Percentiles rank a stretch among this genome's conserved stretches.
Conservation (phyloP, 2,113 vertebrate species). For the Speoplatyrhinus poulsoni region DNA sequence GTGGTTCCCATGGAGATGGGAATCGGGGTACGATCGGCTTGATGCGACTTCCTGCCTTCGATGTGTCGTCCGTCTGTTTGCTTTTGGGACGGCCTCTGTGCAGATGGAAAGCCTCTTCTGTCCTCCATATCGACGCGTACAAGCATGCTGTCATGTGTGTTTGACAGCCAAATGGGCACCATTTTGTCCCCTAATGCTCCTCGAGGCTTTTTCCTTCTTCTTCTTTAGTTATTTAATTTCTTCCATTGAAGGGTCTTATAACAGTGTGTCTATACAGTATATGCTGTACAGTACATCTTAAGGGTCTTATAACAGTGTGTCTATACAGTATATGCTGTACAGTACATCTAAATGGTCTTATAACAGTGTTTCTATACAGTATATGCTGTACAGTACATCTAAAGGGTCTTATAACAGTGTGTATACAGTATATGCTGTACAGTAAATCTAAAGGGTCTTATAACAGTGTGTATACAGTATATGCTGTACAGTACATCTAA, state of each 20-base stretch:
- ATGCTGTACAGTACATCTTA: background rate
- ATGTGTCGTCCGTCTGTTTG: conserved; percentile 45
- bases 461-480: no score
- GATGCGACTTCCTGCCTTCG: conserved; percentile 34
- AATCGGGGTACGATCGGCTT: conserved; percentile 50
- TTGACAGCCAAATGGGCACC: conserved; percentile 25
- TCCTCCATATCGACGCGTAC: conserved; percentile 12
- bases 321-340: no score
- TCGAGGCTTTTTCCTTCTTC: background rate
- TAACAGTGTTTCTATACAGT: no score
- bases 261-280: no score
- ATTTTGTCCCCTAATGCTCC: conserved; percentile 21
- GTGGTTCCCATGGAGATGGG: conserved; percentile 31
- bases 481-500: no score
- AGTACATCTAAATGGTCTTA: no score
- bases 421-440: no score
- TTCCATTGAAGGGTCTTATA: no score
- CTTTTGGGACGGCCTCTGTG: conserved; percentile 48
- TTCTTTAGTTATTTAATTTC: background rate
- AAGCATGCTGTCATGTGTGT: conserved; percentile 21
- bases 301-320: background rate
- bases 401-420: no score
- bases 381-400: no score
- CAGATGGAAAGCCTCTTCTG: conserved; percentile 31
- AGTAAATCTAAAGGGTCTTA: no score